Evolutionary conservation across 1,140 invertebrate genomes (phyloP).

Genomic region (Dreissena rostriformis): DNA sequence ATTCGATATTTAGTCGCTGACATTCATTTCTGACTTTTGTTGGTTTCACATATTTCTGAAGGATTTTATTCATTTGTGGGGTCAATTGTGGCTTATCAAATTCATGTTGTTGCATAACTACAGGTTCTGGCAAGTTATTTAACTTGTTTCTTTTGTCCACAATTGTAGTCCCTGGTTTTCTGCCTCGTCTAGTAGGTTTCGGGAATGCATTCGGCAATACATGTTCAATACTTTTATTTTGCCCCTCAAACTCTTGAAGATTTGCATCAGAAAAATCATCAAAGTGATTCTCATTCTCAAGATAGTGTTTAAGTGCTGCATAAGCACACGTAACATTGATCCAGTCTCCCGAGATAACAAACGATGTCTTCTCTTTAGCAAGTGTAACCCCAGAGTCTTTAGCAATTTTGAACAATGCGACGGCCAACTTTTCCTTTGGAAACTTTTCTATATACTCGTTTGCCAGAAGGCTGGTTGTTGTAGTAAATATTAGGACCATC

Average conservation of each 20-base stretch:
- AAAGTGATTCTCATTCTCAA: constrained; percentile 27
- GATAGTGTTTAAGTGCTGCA: constrained; percentile 8
- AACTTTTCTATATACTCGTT: constrained; percentile 37
- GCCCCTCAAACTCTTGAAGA: background rate
- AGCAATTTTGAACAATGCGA: constrained; percentile 23
- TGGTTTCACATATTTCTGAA: background rate
- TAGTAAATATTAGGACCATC: constrained; percentile 47
- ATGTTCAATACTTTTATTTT: background rate
- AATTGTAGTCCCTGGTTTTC: constrained; percentile 9
- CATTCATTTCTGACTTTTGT: background rate
- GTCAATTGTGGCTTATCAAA: too few relatives aligned
- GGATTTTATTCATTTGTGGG: background rate
- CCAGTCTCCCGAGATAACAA: constrained; percentile 39
- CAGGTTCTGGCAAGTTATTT: background rate
- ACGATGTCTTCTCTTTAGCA: constrained; percentile 18
- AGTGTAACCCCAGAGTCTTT: constrained; percentile 39
- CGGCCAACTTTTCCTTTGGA: constrained; percentile 31
- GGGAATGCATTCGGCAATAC: background rate
- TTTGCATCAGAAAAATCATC: background rate
- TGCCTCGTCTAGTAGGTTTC: background rate
- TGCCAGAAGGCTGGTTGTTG: constrained; percentile 30
- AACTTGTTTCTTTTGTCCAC: background rate
- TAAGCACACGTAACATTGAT: constrained; percentile 25
- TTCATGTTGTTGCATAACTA: too few relatives aligned
- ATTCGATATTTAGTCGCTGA: background rate